A percentile compares a stretch with the other conserved stretches of the same genome.
Conservation (phyloP, 1,140 invertebrate genomes). For the Macrobrachium nipponense region DNA sequence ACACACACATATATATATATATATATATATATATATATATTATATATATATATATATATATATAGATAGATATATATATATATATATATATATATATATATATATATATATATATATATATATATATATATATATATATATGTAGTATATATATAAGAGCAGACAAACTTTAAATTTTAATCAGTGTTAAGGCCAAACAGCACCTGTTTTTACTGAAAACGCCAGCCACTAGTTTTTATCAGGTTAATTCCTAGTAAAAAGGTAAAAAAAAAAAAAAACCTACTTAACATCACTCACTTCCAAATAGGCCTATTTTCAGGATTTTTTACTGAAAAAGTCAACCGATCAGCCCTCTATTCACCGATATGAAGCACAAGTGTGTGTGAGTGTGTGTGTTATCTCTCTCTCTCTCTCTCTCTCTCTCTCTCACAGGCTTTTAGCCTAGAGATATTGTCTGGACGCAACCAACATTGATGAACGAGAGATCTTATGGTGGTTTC, state of each 20-base stretch:
- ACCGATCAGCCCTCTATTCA: not conserved
- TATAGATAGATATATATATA: not conserved
- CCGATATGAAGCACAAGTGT: not conserved
- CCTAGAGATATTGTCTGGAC: no score
- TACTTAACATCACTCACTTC: no score
- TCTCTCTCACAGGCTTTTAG: no score
- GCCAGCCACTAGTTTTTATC: no score
- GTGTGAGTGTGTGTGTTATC: not conserved
- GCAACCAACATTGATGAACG: no score
- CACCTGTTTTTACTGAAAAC: no score
- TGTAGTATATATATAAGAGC: not conserved
- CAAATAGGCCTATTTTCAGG: not conserved
- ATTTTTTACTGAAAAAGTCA: not conserved
- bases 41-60: conserved; percentile 16
- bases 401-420: not conserved
- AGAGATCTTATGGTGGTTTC: no score
- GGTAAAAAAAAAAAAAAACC: no score
- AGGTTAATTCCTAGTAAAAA: no score
- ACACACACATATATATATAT: not conserved
- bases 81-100: conserved; percentile 32
- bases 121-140: conserved; percentile 34
- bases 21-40: conserved; percentile 35
- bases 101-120: conserved; percentile 41
- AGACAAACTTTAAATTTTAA: not conserved
- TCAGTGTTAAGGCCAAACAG: not conserved